Conservation (phyloP, 2,888 invertebrate species). For the Branchipolynoe longqiensis region DNA sequence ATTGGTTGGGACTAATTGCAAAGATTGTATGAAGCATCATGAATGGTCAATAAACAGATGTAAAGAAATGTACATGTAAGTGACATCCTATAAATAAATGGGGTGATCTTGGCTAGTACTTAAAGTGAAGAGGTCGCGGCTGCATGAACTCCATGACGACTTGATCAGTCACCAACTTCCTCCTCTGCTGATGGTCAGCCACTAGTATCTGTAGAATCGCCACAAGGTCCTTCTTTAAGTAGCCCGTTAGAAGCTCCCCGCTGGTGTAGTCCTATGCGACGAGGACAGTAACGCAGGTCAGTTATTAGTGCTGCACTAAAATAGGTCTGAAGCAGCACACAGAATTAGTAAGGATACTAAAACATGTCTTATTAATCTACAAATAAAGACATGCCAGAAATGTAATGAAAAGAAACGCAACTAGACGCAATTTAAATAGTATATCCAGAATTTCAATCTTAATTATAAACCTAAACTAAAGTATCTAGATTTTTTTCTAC, state of each 20-base stretch:
- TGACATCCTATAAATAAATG: not conserved
- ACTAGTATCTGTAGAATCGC: constrained; percentile 90
- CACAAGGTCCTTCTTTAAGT: constrained; percentile 95
- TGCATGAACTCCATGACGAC: constrained; percentile 91
- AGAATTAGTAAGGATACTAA: too few species aligned
- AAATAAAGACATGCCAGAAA: too few species aligned
- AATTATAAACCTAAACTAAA: too few species aligned
- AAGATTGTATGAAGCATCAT: not conserved
- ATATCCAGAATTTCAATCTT: too few species aligned
- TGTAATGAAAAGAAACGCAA: too few species aligned
- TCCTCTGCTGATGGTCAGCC: constrained; percentile 89
- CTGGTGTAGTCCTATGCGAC: constrained; percentile 92
- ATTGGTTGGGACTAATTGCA: not conserved
- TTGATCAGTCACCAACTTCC: constrained; percentile 92
- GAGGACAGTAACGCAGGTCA: too few species aligned
- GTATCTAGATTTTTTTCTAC: too few species aligned
- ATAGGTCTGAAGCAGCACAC: too few species aligned
- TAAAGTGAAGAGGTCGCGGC: constrained; percentile 86
- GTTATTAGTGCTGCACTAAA: too few species aligned
- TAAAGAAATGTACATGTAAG: not conserved
- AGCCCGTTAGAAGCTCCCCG: constrained; percentile 95
- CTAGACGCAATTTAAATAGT: too few species aligned
- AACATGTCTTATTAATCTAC: too few species aligned
- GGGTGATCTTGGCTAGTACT: constrained; percentile 68
- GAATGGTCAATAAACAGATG: not conserved